A percentile compares a stretch with the other conserved stretches of the same genome.
Conservation (phyloP, 2,888 invertebrate species). For the Caenorhabditis sp. region DNA sequence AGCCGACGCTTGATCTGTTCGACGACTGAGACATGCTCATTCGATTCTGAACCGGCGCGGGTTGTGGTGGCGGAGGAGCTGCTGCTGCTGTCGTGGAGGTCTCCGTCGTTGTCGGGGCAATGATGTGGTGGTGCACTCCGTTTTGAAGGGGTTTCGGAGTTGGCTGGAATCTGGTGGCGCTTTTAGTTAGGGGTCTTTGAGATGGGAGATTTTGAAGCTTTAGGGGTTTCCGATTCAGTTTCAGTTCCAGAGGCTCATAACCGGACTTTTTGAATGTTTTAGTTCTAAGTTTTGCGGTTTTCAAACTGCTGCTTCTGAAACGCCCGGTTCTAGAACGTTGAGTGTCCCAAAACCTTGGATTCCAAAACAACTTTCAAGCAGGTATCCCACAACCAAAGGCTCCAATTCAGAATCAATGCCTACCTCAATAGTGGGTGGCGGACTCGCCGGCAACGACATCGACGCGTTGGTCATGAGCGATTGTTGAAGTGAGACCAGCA, state of each 20-base stretch:
- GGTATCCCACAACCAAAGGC: too few relatives aligned
- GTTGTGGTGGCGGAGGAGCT: neutral
- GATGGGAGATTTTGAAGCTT: neutral
- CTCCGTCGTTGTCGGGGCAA: neutral
- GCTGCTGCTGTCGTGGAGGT: neutral
- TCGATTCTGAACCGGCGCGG: constrained; percentile 14
- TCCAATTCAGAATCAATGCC: neutral
- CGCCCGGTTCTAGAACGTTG: too few relatives aligned
- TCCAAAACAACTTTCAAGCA: too few relatives aligned
- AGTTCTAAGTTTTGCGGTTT: too few relatives aligned
- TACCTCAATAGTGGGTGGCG: constrained; percentile 59
- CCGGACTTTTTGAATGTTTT: too few relatives aligned
- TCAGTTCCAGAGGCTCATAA: too few relatives aligned
- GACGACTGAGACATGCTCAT: constrained; percentile 56
- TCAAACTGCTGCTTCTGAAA: too few relatives aligned
- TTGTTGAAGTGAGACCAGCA: constrained; percentile 24
- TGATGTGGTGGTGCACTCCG: constrained; percentile 2
- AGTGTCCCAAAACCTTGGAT: too few relatives aligned
- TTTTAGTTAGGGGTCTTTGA: constrained; percentile 4
- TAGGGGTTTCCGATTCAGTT: too few relatives aligned
- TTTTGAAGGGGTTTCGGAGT: neutral
- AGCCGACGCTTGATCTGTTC: constrained; percentile 59
- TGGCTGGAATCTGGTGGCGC: constrained; percentile 46
- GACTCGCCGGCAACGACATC: constrained; percentile 63
- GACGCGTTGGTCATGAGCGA: constrained; percentile 22